phyloP scores from a whole-genome alignment of 2,113 vertebrate species.

The Hippocampus abdominalis region DNA sequence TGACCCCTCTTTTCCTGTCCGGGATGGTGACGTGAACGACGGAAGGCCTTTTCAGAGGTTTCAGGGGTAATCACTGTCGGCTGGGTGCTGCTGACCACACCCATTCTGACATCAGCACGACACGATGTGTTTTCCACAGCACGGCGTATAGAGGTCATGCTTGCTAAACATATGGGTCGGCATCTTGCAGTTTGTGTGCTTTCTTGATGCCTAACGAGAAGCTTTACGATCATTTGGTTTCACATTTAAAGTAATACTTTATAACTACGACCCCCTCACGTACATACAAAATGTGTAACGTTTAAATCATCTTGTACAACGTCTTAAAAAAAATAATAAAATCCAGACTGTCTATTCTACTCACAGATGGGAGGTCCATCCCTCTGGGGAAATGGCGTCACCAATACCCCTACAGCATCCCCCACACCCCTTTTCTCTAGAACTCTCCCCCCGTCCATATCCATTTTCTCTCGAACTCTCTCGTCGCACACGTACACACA shows the following conservation, averaged over 20 bases:
- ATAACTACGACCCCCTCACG: background rate
- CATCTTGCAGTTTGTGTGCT: background rate
- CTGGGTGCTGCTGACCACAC: slow-evolving; percentile 39
- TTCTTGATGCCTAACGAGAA: background rate
- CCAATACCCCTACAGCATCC: slow-evolving; percentile 56
- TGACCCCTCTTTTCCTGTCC: slow-evolving; percentile 54
- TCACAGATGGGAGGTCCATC: slow-evolving; percentile 64
- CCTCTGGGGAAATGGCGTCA: slow-evolving; percentile 57
- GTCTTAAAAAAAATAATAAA: background rate
- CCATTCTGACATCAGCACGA: slow-evolving; percentile 28
- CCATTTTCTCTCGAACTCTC: slow-evolving; percentile 16
- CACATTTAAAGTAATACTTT: background rate
- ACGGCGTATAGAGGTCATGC: slow-evolving; percentile 10
- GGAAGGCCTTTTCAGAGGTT: slow-evolving; percentile 12
- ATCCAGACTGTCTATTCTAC: slow-evolving; percentile 22
- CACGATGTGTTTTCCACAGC: slow-evolving; percentile 25
- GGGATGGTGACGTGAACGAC: slow-evolving; percentile 25
- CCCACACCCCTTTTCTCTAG: slow-evolving; percentile 40
- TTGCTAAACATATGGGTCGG: background rate
- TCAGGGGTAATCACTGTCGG: slow-evolving; percentile 13
- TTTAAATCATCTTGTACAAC: slow-evolving; percentile 7
- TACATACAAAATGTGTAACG: slow-evolving; percentile 12
- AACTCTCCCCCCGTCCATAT: slow-evolving; percentile 7
- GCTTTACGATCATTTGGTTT: background rate
- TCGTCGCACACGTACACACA: background rate